Conservation (phyloP, 1,140 invertebrate genomes). For the Eupeodes corollae region DNA sequence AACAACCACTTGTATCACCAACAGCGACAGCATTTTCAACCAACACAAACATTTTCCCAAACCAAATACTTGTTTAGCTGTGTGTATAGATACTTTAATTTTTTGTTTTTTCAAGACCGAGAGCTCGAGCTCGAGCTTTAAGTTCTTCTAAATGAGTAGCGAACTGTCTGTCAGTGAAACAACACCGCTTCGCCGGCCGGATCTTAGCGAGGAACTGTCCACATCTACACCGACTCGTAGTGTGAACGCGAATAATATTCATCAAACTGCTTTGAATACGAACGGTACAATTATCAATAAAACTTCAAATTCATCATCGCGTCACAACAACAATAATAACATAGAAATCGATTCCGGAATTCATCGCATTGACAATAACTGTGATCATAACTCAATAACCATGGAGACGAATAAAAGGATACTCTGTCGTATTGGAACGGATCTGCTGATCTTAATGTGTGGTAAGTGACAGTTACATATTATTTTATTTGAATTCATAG, state of each 20-base stretch:
- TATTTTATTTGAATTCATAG: neutral
- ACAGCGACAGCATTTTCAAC: no score
- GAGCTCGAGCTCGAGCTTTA: neutral
- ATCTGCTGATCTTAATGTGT: conserved; percentile 27
- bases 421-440: conserved; percentile 25
- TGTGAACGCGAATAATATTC: conserved; percentile 17
- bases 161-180: conserved; percentile 24
- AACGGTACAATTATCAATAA: neutral
- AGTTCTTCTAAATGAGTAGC: conserved; percentile 28
- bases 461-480: conserved; percentile 18
- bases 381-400: conserved; percentile 6
- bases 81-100: no score
- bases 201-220: conserved; percentile 6
- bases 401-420: conserved; percentile 35
- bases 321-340: conserved; percentile 8
- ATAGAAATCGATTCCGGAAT: conserved; percentile 12
- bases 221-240: conserved; percentile 2
- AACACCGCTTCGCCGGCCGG: conserved; percentile 28
- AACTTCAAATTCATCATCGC: conserved; percentile 2
- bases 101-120: no score
- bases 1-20: no score
- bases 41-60: no score
- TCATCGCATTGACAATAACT: conserved; percentile 4
- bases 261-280: neutral
- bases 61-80: no score